Evolutionary conservation across 2,888 invertebrate species (phyloP).

Genomic region (Drosophila mayaguana): DNA sequence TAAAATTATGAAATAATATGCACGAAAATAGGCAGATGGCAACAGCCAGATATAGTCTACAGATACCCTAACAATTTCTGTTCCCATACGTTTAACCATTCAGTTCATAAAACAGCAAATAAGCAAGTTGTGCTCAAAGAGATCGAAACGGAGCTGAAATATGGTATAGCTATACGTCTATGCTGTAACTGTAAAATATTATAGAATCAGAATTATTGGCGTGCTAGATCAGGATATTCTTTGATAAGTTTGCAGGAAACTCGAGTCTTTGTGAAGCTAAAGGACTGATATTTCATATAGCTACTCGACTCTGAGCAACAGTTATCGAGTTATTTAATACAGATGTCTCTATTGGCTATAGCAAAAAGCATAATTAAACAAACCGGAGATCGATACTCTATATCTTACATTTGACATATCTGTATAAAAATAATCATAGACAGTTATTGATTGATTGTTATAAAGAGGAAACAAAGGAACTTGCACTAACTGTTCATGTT

Average conservation of each 20-base stretch:
- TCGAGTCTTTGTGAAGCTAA: background rate
- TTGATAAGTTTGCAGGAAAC: background rate
- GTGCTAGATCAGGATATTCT: no score
- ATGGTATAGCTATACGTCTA: background rate
- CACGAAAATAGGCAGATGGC: constrained; percentile 68
- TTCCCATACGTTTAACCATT: background rate
- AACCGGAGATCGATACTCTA: background rate
- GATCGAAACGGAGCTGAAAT: background rate
- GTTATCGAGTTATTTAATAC: background rate
- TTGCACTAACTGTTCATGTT: background rate
- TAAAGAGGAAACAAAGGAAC: background rate
- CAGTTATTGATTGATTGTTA: background rate
- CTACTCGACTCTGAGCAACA: background rate
- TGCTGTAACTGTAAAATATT: background rate
- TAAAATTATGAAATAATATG: constrained; percentile 70
- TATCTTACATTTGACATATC: background rate
- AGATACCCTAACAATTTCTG: constrained; percentile 15
- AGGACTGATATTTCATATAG: background rate
- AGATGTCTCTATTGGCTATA: background rate
- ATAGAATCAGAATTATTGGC: background rate
- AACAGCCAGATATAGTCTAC: constrained; percentile 28
- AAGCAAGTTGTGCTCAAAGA: background rate
- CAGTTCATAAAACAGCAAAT: background rate
- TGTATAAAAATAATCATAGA: background rate
- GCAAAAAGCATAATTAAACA: background rate